These are phyloP conservation scores for Scaptomyza graminum DNA, from an alignment of 1,140 invertebrate species.

Conservation along the genomic window DNA sequence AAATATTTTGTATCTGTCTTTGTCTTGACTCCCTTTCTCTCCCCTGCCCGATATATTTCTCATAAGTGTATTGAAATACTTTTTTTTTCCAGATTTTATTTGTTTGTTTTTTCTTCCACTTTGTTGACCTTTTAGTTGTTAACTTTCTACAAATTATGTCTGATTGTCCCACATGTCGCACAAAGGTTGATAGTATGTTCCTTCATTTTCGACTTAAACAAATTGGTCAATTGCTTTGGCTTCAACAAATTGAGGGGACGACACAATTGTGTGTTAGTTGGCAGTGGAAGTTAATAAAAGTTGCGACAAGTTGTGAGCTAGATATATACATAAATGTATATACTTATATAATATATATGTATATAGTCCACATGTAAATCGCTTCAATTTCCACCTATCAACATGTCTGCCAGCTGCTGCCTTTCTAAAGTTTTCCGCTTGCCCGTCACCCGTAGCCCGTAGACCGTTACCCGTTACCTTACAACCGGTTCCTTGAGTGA, in stretches of 20 bases:
- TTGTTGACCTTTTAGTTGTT: slow-evolving; percentile 17
- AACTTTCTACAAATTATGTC: slow-evolving; percentile 49
- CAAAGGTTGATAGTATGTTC: no score
- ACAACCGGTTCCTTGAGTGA: slow-evolving; percentile 12
- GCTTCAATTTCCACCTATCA: slow-evolving; percentile 80
- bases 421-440: slow-evolving; percentile 1
- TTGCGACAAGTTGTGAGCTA: slow-evolving; percentile 1
- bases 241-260: slow-evolving; percentile 4
- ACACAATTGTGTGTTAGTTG: slow-evolving; percentile 11
- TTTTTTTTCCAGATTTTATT: no score
- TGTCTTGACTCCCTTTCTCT: no score
- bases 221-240: slow-evolving; percentile 19
- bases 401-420: slow-evolving; percentile 65
- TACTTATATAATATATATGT: slow-evolving; percentile 25
- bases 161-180: slow-evolving; percentile 8
- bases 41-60: no score
- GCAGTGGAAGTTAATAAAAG: neutral
- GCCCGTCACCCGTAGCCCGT: no score
- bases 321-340: no score
- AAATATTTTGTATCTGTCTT: no score
- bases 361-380: slow-evolving; percentile 64
- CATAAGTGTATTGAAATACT: no score
- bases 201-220: slow-evolving; percentile 16
- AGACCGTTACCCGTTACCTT: neutral
- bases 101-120: neutral